phyloP scores from a whole-genome alignment of 37 sponge, comb jelly and placozoan species.

The Halisarca cf. caerulea region DNA sequence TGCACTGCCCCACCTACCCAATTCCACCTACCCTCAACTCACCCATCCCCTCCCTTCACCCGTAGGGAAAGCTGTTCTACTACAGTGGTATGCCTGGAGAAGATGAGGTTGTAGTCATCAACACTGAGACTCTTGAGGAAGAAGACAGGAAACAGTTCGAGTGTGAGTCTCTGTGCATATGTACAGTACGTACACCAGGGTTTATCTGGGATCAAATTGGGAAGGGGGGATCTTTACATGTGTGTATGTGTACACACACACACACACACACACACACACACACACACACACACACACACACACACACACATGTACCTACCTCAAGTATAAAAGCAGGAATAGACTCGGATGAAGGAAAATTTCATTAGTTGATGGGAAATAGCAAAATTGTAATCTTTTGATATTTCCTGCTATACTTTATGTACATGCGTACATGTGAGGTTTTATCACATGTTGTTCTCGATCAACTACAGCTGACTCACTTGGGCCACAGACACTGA shows the following conservation, averaged over 20 bases:
- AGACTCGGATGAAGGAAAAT: too few species aligned
- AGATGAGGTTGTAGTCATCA: slow-evolving; percentile 46
- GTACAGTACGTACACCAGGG: too few species aligned
- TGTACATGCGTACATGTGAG: neutral
- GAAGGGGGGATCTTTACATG: neutral
- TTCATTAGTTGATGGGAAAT: too few species aligned
- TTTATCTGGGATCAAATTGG: too few species aligned
- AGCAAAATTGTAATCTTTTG: slow-evolving; percentile 9
- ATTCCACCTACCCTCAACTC: too few species aligned
- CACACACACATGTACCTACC: neutral
- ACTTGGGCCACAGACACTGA: slow-evolving; percentile 60
- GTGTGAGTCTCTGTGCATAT: too few species aligned
- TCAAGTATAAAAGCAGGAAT: too few species aligned
- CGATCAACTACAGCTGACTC: slow-evolving; percentile 44
- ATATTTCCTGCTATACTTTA: too few species aligned
- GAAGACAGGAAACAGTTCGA: slow-evolving; percentile 44
- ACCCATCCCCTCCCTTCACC: neutral
- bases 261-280: too few species aligned
- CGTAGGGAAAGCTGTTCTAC: slow-evolving; percentile 64
- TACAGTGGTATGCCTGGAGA: slow-evolving; percentile 46
- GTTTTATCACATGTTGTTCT: neutral
- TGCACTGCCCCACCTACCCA: too few species aligned
- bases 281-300: too few species aligned
- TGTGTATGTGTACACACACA: slow-evolving; percentile 12
- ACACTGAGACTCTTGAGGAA: slow-evolving; percentile 51